These are phyloP conservation scores for Brachyalestes nurse DNA, from an alignment of 2,797 vertebrate species.

Conservation along the genomic window DNA sequence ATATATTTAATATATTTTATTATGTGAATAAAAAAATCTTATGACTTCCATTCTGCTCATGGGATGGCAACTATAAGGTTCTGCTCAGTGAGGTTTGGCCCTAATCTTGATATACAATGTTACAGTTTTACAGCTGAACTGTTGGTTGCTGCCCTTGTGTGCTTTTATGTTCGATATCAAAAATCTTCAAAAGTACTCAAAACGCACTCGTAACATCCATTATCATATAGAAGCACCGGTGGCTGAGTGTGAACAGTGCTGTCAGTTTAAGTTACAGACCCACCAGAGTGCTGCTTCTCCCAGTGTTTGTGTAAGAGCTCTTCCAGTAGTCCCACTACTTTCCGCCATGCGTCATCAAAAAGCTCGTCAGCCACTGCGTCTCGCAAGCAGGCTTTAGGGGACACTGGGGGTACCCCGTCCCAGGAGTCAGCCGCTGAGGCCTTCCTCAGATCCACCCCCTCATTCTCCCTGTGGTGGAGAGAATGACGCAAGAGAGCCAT, in stretches of 20 bases:
- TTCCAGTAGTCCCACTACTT: conserved; percentile 72
- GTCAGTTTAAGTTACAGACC: conserved; percentile 31
- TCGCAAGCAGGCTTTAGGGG: conserved; percentile 81
- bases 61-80: too few relatives aligned
- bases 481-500: conserved; percentile 9
- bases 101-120: background rate
- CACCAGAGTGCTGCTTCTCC: conserved; percentile 75
- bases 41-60: too few relatives aligned
- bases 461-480: conserved; percentile 72
- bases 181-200: background rate
- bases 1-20: too few relatives aligned
- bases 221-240: background rate
- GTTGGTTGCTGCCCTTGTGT: background rate
- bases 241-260: background rate
- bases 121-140: background rate
- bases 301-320: conserved; percentile 78
- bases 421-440: conserved; percentile 13
- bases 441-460: conserved; percentile 70
- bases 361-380: conserved; percentile 78
- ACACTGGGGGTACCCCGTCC: conserved; percentile 80
- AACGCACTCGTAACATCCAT: background rate
- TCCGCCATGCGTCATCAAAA: conserved; percentile 81
- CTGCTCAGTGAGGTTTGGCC: background rate
- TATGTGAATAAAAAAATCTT: too few relatives aligned
- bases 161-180: background rate